Percentiles rank a stretch among this genome's conserved stretches.
These are phyloP conservation scores for Xiphorhynchus erythropygius DNA, from an alignment of 2,797 vertebrate genomes.

Conservation along the genomic window DNA sequence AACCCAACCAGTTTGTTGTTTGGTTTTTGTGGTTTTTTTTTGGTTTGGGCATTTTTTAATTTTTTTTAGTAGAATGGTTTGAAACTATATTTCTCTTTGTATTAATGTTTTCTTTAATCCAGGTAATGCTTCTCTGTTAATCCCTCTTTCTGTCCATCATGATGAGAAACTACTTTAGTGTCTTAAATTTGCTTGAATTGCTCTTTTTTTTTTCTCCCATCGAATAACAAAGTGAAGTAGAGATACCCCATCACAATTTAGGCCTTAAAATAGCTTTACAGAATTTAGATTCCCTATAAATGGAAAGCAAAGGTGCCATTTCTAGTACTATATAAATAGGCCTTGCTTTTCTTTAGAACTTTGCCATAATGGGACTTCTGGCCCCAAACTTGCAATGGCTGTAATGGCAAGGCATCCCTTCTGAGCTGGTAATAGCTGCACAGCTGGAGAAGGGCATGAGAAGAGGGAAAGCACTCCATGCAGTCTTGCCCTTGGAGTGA, in stretches of 20 bases:
- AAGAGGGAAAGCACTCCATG: not conserved
- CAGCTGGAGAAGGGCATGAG: not conserved
- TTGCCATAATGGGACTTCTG: not conserved
- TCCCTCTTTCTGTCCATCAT: not conserved
- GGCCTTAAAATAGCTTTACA: not conserved
- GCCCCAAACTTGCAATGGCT: not conserved
- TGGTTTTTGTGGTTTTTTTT: no score
- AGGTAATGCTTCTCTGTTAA: not conserved
- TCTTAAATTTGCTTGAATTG: not conserved
- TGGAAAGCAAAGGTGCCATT: not conserved
- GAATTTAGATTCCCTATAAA: not conserved
- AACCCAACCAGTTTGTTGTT: not conserved
- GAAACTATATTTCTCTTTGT: not conserved
- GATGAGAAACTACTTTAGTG: not conserved
- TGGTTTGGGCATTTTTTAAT: no score
- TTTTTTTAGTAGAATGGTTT: not conserved
- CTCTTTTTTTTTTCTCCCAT: not conserved
- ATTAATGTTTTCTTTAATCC: not conserved
- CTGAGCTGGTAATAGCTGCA: not conserved
- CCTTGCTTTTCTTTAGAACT: not conserved
- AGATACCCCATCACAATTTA: not conserved
- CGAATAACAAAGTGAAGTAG: not conserved
- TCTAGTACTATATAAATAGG: not conserved
- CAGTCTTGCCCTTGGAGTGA: not conserved
- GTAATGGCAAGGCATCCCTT: not conserved